phyloP scores from a whole-genome alignment of 2,113 vertebrate species.

The Leptosomus discolor region DNA sequence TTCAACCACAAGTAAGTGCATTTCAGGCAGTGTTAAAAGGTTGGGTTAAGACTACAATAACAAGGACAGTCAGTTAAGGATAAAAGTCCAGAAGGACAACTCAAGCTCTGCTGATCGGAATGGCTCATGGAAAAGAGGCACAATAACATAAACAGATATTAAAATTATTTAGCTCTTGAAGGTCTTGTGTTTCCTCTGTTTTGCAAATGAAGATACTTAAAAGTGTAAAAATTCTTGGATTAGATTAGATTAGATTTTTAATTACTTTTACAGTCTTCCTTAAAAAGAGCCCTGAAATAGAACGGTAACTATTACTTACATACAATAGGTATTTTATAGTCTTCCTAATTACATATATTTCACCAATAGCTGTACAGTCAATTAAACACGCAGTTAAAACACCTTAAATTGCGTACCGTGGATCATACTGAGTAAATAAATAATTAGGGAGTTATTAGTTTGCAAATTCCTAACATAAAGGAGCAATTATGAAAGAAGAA shows the following conservation, averaged over 20 bases:
- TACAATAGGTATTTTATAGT: neutral
- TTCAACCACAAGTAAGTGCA: conserved; percentile 14
- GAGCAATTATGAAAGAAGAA: neutral
- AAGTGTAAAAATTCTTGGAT: neutral
- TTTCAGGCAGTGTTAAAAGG: conserved; percentile 1
- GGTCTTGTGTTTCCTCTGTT: neutral
- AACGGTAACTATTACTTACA: neutral
- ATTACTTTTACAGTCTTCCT: neutral
- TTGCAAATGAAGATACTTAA: neutral
- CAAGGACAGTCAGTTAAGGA: neutral
- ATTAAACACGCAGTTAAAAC: conserved; percentile 37
- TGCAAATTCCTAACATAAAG: conserved; percentile 35
- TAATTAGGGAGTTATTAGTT: conserved; percentile 51
- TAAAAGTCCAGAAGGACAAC: neutral
- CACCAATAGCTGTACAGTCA: conserved; percentile 10
- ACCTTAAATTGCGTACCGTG: conserved; percentile 7
- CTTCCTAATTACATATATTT: conserved; percentile 22
- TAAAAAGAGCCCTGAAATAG: neutral
- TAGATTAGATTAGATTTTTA: neutral
- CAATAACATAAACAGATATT: neutral
- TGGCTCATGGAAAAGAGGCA: neutral
- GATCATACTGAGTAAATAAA: conserved; percentile 47
- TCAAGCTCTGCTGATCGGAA: neutral
- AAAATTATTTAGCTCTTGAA: neutral
- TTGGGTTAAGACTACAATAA: neutral